A percentile compares a stretch with the other conserved stretches of the same genome.
These are phyloP conservation scores for Ophion ellenae DNA, from an alignment of 2,888 invertebrate genomes.

Conservation along the genomic window DNA sequence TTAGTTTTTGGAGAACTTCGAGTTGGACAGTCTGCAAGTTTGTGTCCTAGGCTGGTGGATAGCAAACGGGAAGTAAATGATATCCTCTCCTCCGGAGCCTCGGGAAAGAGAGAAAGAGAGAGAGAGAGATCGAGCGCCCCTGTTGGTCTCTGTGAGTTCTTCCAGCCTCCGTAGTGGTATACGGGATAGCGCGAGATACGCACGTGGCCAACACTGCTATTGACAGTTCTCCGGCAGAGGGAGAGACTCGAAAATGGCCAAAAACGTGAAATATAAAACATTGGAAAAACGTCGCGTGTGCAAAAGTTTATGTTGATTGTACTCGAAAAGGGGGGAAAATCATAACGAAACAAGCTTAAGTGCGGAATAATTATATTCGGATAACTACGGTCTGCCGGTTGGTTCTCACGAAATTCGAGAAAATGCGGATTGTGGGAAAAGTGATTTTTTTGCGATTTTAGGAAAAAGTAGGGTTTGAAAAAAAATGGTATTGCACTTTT, in stretches of 20 bases:
- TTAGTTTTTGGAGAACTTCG: not conserved
- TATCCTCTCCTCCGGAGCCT: conserved; percentile 44
- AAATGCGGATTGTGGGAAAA: not conserved
- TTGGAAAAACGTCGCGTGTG: not conserved
- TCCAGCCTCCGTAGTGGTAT: conserved; percentile 68
- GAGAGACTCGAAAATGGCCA: conserved; percentile 26
- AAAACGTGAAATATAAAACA: conserved; percentile 20
- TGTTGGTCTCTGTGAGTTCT: conserved; percentile 49
- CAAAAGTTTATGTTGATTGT: not conserved
- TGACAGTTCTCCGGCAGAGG: conserved; percentile 66
- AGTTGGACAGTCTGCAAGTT: conserved; percentile 12
- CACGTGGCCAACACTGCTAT: conserved; percentile 70
- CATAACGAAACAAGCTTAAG: not conserved
- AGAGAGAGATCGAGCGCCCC: conserved; percentile 50
- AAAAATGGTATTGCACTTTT: not conserved
- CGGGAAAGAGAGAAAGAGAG: conserved; percentile 53
- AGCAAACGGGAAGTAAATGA: conserved; percentile 58
- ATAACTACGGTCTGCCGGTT: not conserved
- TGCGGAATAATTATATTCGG: not conserved
- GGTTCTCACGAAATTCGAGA: not conserved
- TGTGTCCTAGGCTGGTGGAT: conserved; percentile 31
- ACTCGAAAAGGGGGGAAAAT: not conserved
- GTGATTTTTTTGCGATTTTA: conserved; percentile 21
- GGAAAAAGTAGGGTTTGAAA: not conserved
- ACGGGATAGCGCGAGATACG: conserved; percentile 69